phyloP scores from a whole-genome alignment of 2,888 invertebrate species.

The Campopleginae sp. region DNA sequence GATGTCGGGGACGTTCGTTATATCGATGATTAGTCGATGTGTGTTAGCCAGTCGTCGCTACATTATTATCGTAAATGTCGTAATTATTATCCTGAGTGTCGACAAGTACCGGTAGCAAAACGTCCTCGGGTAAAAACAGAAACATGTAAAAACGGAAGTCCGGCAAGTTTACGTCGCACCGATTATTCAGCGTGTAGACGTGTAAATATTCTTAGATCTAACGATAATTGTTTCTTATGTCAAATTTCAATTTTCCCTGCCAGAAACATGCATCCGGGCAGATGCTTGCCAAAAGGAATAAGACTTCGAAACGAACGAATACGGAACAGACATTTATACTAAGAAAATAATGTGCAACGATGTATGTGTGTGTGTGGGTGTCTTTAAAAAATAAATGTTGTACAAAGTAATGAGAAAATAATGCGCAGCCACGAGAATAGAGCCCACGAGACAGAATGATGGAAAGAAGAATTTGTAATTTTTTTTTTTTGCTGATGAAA shows the following conservation, averaged over 20 bases:
- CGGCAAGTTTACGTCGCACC: constrained; percentile 26
- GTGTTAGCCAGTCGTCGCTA: background rate
- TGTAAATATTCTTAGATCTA: constrained; percentile 70
- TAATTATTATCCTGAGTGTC: constrained; percentile 70
- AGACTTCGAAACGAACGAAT: too few relatives aligned
- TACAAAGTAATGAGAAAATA: too few relatives aligned
- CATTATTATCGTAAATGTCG: constrained; percentile 40
- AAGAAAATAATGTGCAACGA: too few relatives aligned
- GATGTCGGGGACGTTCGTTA: too few relatives aligned
- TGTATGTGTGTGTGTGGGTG: too few relatives aligned
- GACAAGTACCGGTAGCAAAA: background rate
- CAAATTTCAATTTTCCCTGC: background rate
- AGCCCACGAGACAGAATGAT: too few relatives aligned
- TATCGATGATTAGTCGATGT: background rate
- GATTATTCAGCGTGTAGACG: constrained; percentile 75
- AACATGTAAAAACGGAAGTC: constrained; percentile 26
- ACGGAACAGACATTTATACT: too few relatives aligned
- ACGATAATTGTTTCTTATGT: background rate
- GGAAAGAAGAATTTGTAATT: too few relatives aligned
- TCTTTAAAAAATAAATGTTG: too few relatives aligned
- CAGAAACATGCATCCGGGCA: background rate
- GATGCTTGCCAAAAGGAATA: too few relatives aligned
- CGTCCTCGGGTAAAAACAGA: background rate
- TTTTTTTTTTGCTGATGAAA: too few relatives aligned
- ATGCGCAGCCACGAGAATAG: too few relatives aligned